Base-by-base conservation (phyloP, 2,888 invertebrate species). In the Hipparchia sbordonii region DNA sequence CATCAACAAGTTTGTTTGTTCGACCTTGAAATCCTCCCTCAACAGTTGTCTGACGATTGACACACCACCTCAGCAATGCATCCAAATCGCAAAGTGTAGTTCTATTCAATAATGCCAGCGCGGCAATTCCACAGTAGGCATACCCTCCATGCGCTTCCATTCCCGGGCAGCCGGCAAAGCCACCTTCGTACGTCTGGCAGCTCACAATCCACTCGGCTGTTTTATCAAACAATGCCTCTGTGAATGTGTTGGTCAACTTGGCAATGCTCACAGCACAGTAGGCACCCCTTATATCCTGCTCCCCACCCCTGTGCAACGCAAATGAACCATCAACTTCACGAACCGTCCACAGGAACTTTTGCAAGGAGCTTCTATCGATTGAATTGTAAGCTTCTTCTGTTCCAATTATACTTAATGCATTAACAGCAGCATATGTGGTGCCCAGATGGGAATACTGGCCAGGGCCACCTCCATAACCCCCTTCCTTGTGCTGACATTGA, bases 131-230 rank as follows among this genome's bases (percentile, higher is more conserved):
- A 95, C 99, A 99, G 90, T 98, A 99, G 0, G 99, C 97, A 89
- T 99, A 99, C n/a, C 99, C 99, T 2, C 99, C 99, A 92, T 99
- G 99, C 6, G 99, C 99, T 90, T 99, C 99, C 95, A 98, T 96
- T 8, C 98, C 98, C 23, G 93, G 93, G 74, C 88, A 96, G 0
- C 99, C 99, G 57, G 97, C 97, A 94, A 99, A 99, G 0, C 99
- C 99, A 61, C 99, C 99, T 92, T 99, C 99, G 92, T 99, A 99
- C 0, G 99, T 98, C 90, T 99, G 99, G 93, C 99, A 99, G 78
- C 97, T 96, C 0, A 97, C 95, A 81, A 99, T 96, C 99, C 99
- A 99, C 83, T 98, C 97, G 0, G 97, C 97, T 10, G 98, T 97
- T 70, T 96, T 96, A 77, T 96, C 96, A 91, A 98, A 98, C 75